Evolutionary conservation across 64 coral and sea anemone species (phyloP).

Genomic region (Stichodactyla mertensii): DNA sequence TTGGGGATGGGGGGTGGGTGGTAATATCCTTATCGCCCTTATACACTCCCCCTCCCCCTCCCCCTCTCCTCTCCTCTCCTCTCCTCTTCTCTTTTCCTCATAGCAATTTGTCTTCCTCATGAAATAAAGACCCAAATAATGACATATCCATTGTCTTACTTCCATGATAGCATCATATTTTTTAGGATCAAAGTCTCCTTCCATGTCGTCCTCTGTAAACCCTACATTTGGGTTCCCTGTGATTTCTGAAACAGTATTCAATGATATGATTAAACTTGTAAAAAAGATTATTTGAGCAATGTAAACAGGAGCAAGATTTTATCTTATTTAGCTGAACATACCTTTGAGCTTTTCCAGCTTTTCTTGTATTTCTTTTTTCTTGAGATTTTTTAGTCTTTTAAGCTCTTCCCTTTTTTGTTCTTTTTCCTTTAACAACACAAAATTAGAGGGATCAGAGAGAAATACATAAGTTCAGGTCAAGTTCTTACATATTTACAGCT

Average conservation of each 20-base stretch:
- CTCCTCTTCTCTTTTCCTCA: no score
- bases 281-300: no score
- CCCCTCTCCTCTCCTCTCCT: background rate
- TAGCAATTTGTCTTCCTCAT: no score
- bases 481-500: background rate
- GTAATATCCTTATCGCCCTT: no score
- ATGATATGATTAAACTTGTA: background rate
- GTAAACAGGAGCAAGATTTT: no score
- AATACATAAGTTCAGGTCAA: background rate
- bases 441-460: background rate
- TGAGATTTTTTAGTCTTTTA: slow-evolving; percentile 94
- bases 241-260: slow-evolving; percentile 41
- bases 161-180: slow-evolving; percentile 89
- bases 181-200: slow-evolving; percentile 92
- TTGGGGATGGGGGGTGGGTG: no score
- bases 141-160: slow-evolving; percentile 20
- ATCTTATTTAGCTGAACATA: background rate
- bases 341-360: slow-evolving; percentile 98
- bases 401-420: slow-evolving; percentile 90
- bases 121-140: background rate
- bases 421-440: slow-evolving; percentile 66
- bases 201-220: slow-evolving; percentile 91
- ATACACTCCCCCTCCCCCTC: no score
- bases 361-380: slow-evolving; percentile 96
- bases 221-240: slow-evolving; percentile 96